Conservation (phyloP, 2,797 vertebrate genomes). For the Benthosema pterotum region DNA sequence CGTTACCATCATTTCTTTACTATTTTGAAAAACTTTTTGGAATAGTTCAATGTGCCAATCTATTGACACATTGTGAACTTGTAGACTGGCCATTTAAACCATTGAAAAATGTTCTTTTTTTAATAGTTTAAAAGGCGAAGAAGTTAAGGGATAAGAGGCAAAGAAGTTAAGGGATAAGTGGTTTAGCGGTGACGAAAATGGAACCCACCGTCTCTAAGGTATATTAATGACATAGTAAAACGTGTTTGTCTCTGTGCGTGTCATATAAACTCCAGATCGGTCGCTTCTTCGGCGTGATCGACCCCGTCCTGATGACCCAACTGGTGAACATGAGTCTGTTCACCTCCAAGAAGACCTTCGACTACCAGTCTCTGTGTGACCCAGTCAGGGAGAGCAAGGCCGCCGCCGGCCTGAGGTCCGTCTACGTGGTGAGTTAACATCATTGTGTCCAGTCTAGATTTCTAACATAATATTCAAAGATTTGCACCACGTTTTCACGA, state of each 20-base stretch:
- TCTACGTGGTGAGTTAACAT: constrained; percentile 90
- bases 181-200: too few relatives aligned
- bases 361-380: constrained; percentile 94
- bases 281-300: constrained; percentile 92
- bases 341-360: constrained; percentile 91
- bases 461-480: too few relatives aligned
- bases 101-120: too few relatives aligned
- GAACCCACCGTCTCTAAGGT: neutral
- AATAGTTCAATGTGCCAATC: too few relatives aligned
- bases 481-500: too few relatives aligned
- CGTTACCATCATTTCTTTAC: too few relatives aligned
- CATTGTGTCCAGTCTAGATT: constrained; percentile 1
- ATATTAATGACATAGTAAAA: neutral
- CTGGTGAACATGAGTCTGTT: constrained; percentile 91
- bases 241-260: neutral
- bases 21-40: too few relatives aligned
- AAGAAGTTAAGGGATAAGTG: too few relatives aligned
- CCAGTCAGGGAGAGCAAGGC: constrained; percentile 84
- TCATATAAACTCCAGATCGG: constrained; percentile 84
- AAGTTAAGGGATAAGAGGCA: too few relatives aligned
- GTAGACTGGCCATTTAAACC: too few relatives aligned
- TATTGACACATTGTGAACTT: too few relatives aligned
- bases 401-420: constrained; percentile 89
- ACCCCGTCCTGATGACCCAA: constrained; percentile 90
- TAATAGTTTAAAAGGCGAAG: too few relatives aligned